phyloP scores from a whole-genome alignment of 1,140 invertebrate genomes.

The Hesperophylax magnus region DNA sequence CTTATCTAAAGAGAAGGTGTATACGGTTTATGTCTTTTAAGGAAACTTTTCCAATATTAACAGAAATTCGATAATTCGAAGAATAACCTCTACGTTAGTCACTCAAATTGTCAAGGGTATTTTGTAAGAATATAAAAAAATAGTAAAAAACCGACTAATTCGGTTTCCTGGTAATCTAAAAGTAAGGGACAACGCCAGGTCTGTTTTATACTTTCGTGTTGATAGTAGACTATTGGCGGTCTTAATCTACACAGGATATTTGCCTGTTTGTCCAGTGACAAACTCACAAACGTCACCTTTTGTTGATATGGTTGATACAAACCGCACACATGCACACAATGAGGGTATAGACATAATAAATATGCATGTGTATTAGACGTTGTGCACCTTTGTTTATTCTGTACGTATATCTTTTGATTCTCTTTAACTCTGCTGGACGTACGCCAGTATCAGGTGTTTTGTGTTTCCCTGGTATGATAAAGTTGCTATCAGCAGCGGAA shows the following conservation, averaged over 20 bases:
- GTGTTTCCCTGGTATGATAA: too few relatives aligned
- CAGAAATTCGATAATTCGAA: too few relatives aligned
- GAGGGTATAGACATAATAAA: background rate
- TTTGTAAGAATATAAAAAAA: too few relatives aligned
- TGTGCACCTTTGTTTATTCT: slow-evolving; percentile 15
- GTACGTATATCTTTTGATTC: slow-evolving; percentile 11
- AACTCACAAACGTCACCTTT: slow-evolving; percentile 6
- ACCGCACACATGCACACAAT: background rate
- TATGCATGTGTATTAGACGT: background rate
- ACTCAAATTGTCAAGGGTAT: too few relatives aligned
- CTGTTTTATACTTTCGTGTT: background rate
- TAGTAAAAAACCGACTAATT: too few relatives aligned
- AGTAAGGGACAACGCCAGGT: background rate
- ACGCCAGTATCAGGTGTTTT: background rate
- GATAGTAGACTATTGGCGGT: background rate
- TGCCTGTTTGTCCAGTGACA: slow-evolving; percentile 27
- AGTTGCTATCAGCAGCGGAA: too few relatives aligned
- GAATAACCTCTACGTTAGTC: too few relatives aligned
- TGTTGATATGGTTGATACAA: background rate
- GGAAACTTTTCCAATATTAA: too few relatives aligned
- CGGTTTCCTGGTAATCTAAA: too few relatives aligned
- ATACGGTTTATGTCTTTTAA: too few relatives aligned
- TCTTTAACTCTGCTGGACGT: background rate
- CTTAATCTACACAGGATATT: slow-evolving; percentile 29
- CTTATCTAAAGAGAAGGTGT: too few relatives aligned